A percentile compares a stretch with the other conserved stretches of the same genome.
Conservation (phyloP, 2,888 invertebrate species). For the Gerris lacustris region DNA sequence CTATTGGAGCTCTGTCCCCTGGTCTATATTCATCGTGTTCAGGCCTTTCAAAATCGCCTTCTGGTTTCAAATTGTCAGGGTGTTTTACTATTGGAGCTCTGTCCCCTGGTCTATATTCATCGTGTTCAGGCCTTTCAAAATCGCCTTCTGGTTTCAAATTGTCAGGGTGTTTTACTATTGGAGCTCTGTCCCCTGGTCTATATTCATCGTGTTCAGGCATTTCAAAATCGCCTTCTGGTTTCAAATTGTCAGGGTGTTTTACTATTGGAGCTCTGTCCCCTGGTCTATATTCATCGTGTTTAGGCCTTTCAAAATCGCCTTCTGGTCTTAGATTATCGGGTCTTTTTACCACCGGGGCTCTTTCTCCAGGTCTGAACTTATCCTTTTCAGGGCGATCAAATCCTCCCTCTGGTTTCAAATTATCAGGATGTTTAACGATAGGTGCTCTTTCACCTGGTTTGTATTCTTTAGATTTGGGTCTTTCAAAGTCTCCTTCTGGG, state of each 20-base stretch:
- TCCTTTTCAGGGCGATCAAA: background rate
- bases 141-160: slow-evolving; percentile 39
- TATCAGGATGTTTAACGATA: slow-evolving; percentile 44
- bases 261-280: slow-evolving; percentile 46
- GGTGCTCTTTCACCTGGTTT: slow-evolving; percentile 46
- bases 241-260: slow-evolving; percentile 39
- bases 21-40: slow-evolving; percentile 40
- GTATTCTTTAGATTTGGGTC: slow-evolving; percentile 24
- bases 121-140: slow-evolving; percentile 41
- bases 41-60: slow-evolving; percentile 39
- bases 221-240: slow-evolving; percentile 46
- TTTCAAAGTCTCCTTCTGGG: slow-evolving; percentile 37
- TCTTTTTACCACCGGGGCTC: slow-evolving; percentile 32
- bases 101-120: slow-evolving; percentile 39
- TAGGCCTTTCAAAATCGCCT: slow-evolving; percentile 35
- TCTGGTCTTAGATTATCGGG: slow-evolving; percentile 36
- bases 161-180: slow-evolving; percentile 37
- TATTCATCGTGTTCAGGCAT: slow-evolving; percentile 34
- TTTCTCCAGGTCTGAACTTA: slow-evolving; percentile 38
- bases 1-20: slow-evolving; percentile 41
- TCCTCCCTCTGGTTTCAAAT: slow-evolving; percentile 57
- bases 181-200: slow-evolving; percentile 43
- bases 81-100: slow-evolving; percentile 37
- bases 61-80: slow-evolving; percentile 44
- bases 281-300: slow-evolving; percentile 26